These are phyloP conservation scores for Oriolus oriolus DNA, from an alignment of 2,113 vertebrate genomes.

Conservation along the genomic window DNA sequence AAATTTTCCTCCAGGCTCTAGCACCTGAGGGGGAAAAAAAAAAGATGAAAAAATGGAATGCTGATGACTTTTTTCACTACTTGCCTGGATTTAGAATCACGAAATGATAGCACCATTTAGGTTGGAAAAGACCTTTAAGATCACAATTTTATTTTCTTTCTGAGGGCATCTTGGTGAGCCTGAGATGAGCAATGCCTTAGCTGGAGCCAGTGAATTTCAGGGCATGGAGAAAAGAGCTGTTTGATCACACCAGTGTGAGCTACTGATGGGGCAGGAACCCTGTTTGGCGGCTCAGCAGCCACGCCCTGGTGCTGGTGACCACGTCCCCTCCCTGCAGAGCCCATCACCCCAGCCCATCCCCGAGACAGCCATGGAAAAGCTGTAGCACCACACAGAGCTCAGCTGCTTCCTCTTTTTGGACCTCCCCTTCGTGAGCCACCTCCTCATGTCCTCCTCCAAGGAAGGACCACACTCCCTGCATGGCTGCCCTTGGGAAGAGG, in stretches of 20 bases:
- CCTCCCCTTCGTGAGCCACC: not conserved
- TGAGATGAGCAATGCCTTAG: not conserved
- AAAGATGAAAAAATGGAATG: not conserved
- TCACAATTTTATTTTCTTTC: not conserved
- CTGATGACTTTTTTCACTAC: not conserved
- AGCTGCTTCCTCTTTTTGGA: not conserved
- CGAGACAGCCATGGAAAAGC: not conserved
- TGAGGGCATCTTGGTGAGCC: not conserved
- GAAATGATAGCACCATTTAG: not conserved
- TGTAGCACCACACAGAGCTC: not conserved
- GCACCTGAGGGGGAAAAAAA: not conserved
- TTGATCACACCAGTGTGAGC: not conserved
- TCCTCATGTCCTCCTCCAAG: not conserved
- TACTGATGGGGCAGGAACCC: not conserved
- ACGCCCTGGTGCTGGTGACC: accelerated
- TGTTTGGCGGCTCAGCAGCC: not conserved
- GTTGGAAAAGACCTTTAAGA: not conserved
- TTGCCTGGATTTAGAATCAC: not conserved
- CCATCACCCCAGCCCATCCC: not conserved
- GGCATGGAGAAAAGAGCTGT: not conserved
- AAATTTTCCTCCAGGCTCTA: not conserved
- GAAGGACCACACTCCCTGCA: not conserved
- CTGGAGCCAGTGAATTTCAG: accelerated
- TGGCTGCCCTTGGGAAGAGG: not conserved
- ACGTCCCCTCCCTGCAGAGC: not conserved